A percentile compares a stretch with the other conserved stretches of the same genome.
phyloP scores from a whole-genome alignment of 2,113 vertebrate genomes.

The Pterocles burchelli region DNA sequence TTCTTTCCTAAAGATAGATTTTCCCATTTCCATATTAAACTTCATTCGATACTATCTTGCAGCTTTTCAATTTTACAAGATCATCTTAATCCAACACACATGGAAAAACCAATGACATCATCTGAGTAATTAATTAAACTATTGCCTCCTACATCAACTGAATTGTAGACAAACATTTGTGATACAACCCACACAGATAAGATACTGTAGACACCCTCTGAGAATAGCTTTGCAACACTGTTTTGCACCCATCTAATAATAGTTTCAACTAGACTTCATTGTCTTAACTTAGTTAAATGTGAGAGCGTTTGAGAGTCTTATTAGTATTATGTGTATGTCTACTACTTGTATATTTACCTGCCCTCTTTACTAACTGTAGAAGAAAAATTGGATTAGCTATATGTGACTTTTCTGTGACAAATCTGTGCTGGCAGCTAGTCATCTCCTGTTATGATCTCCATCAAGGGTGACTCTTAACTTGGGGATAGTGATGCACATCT shows the following conservation, averaged over 20 bases:
- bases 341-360: neutral
- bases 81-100: neutral
- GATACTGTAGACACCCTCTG: neutral
- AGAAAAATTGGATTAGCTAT: neutral
- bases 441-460: neutral
- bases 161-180: neutral
- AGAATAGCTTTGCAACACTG: neutral
- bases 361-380: neutral
- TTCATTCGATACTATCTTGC: neutral
- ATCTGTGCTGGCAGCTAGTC: neutral
- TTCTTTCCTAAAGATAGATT: neutral
- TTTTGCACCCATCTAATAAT: accelerated
- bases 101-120: neutral
- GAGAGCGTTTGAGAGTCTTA: neutral
- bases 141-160: neutral
- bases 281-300: neutral
- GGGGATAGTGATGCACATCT: neutral
- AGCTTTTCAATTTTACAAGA: neutral
- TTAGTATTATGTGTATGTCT: neutral
- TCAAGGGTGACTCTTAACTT: neutral
- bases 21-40: neutral
- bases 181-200: neutral
- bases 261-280: neutral
- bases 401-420: conserved; percentile 3
- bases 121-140: neutral